phyloP scores from a whole-genome alignment of 2,797 vertebrate genomes.

The Sebastes cheni region DNA sequence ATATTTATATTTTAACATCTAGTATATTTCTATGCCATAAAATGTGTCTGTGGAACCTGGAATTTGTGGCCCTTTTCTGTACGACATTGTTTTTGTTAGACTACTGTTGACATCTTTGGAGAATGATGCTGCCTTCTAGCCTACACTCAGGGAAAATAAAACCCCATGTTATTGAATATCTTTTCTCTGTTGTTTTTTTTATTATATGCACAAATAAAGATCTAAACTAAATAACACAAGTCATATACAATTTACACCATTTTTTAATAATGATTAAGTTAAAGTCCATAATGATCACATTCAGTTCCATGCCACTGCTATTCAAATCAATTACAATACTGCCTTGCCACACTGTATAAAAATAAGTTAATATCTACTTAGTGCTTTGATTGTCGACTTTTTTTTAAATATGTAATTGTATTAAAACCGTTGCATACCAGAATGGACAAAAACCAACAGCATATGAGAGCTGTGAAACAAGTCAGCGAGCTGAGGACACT shows the following conservation, averaged over 20 bases:
- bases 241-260: neutral
- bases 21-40: neutral
- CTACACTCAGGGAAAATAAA: neutral
- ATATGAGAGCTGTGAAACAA: slow-evolving; percentile 29
- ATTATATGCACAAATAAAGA: no score
- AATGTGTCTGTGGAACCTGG: neutral
- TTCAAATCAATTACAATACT: neutral
- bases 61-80: neutral
- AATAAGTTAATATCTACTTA: neutral
- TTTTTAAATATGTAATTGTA: neutral
- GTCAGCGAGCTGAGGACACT: neutral
- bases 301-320: neutral
- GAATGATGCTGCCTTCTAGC: neutral
- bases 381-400: neutral
- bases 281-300: neutral
- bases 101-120: neutral
- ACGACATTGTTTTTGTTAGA: neutral
- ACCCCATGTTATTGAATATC: no score
- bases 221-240: neutral
- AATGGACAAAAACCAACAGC: slow-evolving; percentile 13
- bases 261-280: neutral
- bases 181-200: rapidly evolving
- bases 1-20: neutral
- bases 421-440: slow-evolving; percentile 9
- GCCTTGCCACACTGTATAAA: neutral